Evolutionary conservation across 2,888 invertebrate genomes (phyloP), one percentile per base, ranked within the genome.

Genomic region (Lomographa bimaculata): DNA sequence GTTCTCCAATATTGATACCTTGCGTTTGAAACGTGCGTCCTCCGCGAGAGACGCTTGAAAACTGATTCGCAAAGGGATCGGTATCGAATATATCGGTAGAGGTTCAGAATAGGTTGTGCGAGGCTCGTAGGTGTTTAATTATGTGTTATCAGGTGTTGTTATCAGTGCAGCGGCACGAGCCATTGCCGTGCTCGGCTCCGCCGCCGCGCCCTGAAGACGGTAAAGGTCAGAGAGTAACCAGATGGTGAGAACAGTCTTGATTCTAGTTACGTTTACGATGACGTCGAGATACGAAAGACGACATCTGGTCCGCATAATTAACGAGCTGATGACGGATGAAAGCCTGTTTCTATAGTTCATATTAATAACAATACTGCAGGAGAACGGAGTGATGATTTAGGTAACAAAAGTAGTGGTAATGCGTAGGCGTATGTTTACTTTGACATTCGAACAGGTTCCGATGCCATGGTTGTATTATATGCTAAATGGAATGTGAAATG

Each of bases 71-170:
- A 32, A 12, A 7, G 11, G 16, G 18, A 14, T 7, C 7, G 16
- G 21, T n/a, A n/a, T n/a, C n/a, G n/a, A n/a, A n/a, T n/a, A n/a
- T n/a, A n/a, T n/a, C n/a, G n/a, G n/a, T n/a, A 20, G 37, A 36
- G 29, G 40, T 26, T 38, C 46, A 11, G 8, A 19, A 32, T 33
- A 45, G 47, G 45, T 46, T 26, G 45, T 21, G 38, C 20, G 24
- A 41, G 24, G 32, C 23, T 19, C 37, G 50, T 53, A 43, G 53
- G 51, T 28, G 48, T 50, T 42, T 51, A 48, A 51, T 51, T 50
- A 49, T 45, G 14, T 35, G 34, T 50, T 57, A 57, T 57, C 57
- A 54, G 45, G 18, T 45, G 40, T 33, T 54, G 30, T 37, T 57
- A 52, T 57, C 54, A 40, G 32, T 36, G 42, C 28, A 40, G 36